Evolutionary conservation across 2,888 invertebrate genomes (phyloP).

Genomic region (Phyto melanocephala): DNA sequence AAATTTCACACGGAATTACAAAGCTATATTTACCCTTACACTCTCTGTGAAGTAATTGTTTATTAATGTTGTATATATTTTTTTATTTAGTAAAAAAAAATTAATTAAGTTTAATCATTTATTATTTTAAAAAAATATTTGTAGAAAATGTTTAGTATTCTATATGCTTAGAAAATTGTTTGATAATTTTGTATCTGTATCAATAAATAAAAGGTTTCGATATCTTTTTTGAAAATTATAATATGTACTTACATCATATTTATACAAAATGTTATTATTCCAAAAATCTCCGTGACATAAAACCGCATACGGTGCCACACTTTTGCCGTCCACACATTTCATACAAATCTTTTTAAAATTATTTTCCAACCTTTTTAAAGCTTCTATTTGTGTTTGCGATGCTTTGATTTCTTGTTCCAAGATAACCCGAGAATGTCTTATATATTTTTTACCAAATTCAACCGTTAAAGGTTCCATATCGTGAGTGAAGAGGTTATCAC

Average conservation of each 20-base stretch:
- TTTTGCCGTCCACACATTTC: conserved; percentile 69
- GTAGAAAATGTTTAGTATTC: too few species aligned
- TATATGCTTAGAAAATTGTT: too few species aligned
- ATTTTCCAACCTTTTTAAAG: conserved; percentile 67
- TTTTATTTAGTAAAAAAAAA: too few species aligned
- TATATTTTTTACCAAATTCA: conserved; percentile 72
- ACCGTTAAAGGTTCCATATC: conserved; percentile 69
- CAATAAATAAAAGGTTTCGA: background rate
- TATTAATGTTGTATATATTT: too few species aligned
- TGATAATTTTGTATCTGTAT: too few species aligned
- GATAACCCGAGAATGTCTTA: conserved; percentile 69
- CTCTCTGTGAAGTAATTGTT: too few species aligned
- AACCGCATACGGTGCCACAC: conserved; percentile 71
- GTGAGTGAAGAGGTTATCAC: conserved; percentile 71
- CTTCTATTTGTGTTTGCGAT: conserved; percentile 49
- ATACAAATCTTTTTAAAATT: conserved; percentile 69
- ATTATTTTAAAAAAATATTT: too few species aligned
- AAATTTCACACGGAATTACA: too few species aligned
- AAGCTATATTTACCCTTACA: too few species aligned
- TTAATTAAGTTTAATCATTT: too few species aligned
- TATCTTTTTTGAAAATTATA: background rate
- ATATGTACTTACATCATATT: conserved; percentile 71
- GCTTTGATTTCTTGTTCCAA: conserved; percentile 66
- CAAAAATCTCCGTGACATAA: conserved; percentile 76
- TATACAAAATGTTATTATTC: conserved; percentile 75